Base-by-base conservation (phyloP, 1,140 invertebrate genomes). In the Ips nitidus region DNA sequence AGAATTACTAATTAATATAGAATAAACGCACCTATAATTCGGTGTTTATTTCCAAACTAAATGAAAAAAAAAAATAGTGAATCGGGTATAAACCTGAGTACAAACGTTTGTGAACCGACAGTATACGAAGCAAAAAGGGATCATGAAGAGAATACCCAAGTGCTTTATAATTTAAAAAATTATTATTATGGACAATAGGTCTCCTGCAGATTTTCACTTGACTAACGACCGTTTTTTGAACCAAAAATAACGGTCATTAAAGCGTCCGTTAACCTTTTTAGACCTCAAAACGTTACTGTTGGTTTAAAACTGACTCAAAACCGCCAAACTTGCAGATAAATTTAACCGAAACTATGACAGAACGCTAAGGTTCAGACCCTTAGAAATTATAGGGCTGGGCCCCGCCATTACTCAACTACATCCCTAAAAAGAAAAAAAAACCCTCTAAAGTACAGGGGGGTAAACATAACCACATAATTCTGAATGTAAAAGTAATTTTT, bases 211-310 rank as follows among this genome's bases (percentile, higher is more conserved):
- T 79, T 78, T 77, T 79, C 72, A 78, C 76, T 79, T 79, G 76
- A 63, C 75, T 74, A 71, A 69, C 74, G 74, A 72, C 72, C 71
- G 71, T 62, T 60, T 63, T 71, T 63, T 71, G 71, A 56, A 1
- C 8, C 8, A 56, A 37, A 7, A 7, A 37, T 37, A 53, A 52
- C 4, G 61, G 40, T 63, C 61, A 41, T 63, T 63, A 39, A 66
- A 50, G 36, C 57, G 4, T 57, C 63, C 63, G 70, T 71, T 52
- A 76, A 75, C 45, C 73, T 78, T 74, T 69, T 69, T 73, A 79
- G 79, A 80, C 79, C 79, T 80, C 79, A 80, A 80, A 80, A 80
- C 76, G 77, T 75, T 79, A 80, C 79, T 79, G 76, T 80, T 80
- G 79, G 79, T 79, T 80, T 80, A 78, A 78, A 80, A 50, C 45